Conservation (phyloP, 2,113 vertebrate species). For the Xiphophorus couchianus region DNA sequence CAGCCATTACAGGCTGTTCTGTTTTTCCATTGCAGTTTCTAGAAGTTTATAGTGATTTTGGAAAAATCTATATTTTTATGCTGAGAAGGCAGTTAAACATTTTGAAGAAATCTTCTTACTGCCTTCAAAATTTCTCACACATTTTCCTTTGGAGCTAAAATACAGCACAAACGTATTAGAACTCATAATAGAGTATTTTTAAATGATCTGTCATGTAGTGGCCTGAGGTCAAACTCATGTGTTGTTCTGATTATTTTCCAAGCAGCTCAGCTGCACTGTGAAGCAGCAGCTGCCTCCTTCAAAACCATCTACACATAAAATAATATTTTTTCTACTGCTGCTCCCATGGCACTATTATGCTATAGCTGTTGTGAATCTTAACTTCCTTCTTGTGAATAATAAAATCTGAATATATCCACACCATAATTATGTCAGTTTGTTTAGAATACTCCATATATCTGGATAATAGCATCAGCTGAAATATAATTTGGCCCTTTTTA, state of each 20-base stretch:
- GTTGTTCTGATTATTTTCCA: not conserved
- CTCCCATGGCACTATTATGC: not conserved
- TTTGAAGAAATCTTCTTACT: not conserved
- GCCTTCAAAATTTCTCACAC: not conserved
- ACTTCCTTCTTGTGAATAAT: not conserved
- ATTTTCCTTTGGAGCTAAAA: not conserved
- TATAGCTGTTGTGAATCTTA: not conserved
- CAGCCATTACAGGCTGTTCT: not conserved
- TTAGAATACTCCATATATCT: not conserved
- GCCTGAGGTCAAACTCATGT: not conserved
- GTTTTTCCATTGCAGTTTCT: not conserved
- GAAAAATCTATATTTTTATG: not conserved
- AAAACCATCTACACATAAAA: not conserved
- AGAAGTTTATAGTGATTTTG: not conserved
- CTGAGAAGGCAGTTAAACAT: not conserved
- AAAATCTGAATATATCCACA: conserved; percentile 4
- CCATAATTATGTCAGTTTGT: not conserved
- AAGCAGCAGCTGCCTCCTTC: not conserved
- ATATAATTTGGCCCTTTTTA: not conserved
- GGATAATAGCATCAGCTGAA: not conserved
- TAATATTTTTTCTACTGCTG: no score
- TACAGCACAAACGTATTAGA: not conserved
- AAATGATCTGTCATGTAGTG: not conserved
- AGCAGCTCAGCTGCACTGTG: not conserved
- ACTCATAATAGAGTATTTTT: not conserved